Evolutionary conservation across 2,888 invertebrate species (phyloP).

Genomic region (Mesoligia furuncula): DNA sequence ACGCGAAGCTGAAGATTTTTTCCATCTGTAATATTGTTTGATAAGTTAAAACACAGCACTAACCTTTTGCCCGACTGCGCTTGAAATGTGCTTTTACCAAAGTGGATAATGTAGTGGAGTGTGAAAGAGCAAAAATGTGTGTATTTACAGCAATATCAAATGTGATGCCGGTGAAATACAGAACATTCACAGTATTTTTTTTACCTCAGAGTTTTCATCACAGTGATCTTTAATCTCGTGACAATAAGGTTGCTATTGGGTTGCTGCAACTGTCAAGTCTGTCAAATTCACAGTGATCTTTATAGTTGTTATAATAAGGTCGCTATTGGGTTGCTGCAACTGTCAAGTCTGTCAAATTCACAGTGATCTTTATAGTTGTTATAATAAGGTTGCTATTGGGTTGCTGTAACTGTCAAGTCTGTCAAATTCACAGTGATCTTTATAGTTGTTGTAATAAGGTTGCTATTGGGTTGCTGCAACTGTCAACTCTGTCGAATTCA

Average conservation of each 20-base stretch:
- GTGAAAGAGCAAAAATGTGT: slow-evolving; percentile 7
- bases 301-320: background rate
- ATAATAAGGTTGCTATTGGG: too few species aligned
- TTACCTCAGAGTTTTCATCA: background rate
- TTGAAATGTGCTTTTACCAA: background rate
- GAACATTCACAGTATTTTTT: background rate
- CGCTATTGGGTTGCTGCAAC: background rate
- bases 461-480: too few species aligned
- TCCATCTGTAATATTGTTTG: slow-evolving; percentile 93
- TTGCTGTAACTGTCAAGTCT: too few species aligned
- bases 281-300: background rate
- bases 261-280: background rate
- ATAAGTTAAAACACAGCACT: slow-evolving; percentile 12
- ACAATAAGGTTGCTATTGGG: background rate
- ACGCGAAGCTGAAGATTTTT: slow-evolving; percentile 97
- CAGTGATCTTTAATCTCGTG: background rate
- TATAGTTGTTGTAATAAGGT: too few species aligned
- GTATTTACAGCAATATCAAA: background rate
- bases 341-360: too few species aligned
- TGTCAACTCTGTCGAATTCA: too few species aligned
- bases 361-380: too few species aligned
- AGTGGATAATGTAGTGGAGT: background rate
- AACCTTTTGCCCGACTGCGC: slow-evolving; percentile 26
- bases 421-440: too few species aligned
- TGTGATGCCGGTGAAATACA: background rate